Evolutionary conservation across 2,113 vertebrate species (phyloP).

Genomic region (Ciconia boyciana): DNA sequence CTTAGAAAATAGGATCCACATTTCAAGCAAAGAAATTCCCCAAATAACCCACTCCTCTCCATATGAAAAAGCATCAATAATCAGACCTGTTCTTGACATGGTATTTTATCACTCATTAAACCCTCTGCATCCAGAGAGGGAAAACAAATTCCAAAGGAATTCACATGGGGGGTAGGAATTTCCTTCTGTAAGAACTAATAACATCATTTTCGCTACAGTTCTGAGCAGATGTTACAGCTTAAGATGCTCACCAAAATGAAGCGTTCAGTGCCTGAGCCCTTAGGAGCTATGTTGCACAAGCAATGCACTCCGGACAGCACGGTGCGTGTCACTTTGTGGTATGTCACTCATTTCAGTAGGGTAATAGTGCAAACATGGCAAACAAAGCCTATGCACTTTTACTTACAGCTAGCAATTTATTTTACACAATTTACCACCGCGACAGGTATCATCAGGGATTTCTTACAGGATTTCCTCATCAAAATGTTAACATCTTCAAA

Average conservation of each 20-base stretch:
- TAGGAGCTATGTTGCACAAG: background rate
- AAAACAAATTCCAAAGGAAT: conserved; percentile 29
- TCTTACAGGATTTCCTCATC: background rate
- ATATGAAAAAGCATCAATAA: background rate
- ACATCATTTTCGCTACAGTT: background rate
- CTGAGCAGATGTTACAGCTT: conserved; percentile 48
- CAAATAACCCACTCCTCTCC: background rate
- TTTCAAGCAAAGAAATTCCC: background rate
- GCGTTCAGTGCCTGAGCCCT: conserved; percentile 2
- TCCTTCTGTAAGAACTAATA: background rate
- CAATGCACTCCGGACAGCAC: background rate
- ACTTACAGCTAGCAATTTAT: background rate
- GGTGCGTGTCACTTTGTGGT: background rate
- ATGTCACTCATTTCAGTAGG: background rate
- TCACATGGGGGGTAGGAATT: conserved; percentile 8
- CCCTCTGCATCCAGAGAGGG: background rate
- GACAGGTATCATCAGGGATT: background rate
- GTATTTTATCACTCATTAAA: conserved; percentile 17
- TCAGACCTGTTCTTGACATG: background rate
- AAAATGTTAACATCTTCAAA: background rate
- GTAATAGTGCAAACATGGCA: background rate
- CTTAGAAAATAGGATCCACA: background rate
- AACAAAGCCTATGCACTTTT: background rate
- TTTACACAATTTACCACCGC: background rate
- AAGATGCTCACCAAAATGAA: background rate